Conservation (phyloP, 2,888 invertebrate species). For the Branchellion lobata region DNA sequence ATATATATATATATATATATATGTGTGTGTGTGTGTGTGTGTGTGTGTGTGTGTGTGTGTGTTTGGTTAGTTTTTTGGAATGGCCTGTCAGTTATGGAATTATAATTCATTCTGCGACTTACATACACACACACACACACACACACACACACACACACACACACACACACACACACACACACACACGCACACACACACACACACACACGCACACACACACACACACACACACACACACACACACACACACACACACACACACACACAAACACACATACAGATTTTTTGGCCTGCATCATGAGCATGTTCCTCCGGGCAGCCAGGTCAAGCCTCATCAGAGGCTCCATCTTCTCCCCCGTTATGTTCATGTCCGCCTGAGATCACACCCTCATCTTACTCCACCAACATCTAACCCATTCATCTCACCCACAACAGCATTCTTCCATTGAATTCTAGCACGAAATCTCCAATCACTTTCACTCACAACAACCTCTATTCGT, state of each 20-base stretch:
- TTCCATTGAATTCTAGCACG: too few relatives aligned
- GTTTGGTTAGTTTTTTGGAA: too few relatives aligned
- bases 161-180: not conserved
- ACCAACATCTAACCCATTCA: too few relatives aligned
- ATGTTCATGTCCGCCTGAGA: slow-evolving; percentile 88
- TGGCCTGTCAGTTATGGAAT: too few relatives aligned
- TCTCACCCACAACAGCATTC: too few relatives aligned
- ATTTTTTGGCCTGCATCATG: slow-evolving; percentile 64
- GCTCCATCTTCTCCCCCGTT: slow-evolving; percentile 85
- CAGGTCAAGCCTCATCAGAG: slow-evolving; percentile 74
- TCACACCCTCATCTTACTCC: not conserved
- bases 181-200: not conserved
- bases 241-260: not conserved
- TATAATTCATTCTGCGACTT: too few relatives aligned
- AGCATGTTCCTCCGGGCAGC: slow-evolving; percentile 84
- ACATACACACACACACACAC: not conserved
- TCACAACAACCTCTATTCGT: too few relatives aligned
- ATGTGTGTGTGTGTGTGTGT: too few relatives aligned
- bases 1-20: too few relatives aligned
- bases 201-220: not conserved
- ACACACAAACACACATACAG: slow-evolving; percentile 44
- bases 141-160: not conserved
- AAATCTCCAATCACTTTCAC: too few relatives aligned
- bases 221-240: not conserved
- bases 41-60: too few relatives aligned